Conservation (phyloP, 2,888 invertebrate genomes). For the Patella depressa region DNA sequence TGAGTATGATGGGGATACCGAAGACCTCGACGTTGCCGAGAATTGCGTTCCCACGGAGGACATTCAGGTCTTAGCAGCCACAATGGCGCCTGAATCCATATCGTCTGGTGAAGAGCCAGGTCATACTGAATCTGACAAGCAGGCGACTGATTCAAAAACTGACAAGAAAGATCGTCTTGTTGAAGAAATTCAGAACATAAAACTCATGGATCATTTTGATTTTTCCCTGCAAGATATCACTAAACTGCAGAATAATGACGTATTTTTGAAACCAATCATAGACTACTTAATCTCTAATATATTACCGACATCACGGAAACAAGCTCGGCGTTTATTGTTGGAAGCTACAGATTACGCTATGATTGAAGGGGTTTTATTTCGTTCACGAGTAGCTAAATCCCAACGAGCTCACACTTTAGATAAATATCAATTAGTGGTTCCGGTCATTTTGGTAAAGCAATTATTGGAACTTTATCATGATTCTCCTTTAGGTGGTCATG, state of each 20-base stretch:
- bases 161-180: no score
- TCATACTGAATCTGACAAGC: no score
- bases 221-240: background rate
- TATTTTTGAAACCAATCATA: background rate
- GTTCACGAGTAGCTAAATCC: conserved; percentile 23
- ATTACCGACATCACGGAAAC: conserved; percentile 30
- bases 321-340: conserved; percentile 26
- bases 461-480: conserved; percentile 26
- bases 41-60: no score
- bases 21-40: background rate
- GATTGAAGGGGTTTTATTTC: conserved; percentile 31
- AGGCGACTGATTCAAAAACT: no score
- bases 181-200: background rate
- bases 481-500: conserved; percentile 26
- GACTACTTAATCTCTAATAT: conserved; percentile 12
- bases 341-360: conserved; percentile 27
- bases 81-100: no score
- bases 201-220: background rate
- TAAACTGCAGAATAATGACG: conserved; percentile 14
- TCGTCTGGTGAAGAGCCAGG: no score
- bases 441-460: conserved; percentile 21
- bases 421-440: conserved; percentile 29
- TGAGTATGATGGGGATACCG: background rate
- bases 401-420: conserved; percentile 20
- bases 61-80: no score